A percentile compares a stretch with the other conserved stretches of the same genome.
Evolutionary conservation across 2,113 vertebrate genomes (phyloP).

Genomic region (Zosterops lateralis): DNA sequence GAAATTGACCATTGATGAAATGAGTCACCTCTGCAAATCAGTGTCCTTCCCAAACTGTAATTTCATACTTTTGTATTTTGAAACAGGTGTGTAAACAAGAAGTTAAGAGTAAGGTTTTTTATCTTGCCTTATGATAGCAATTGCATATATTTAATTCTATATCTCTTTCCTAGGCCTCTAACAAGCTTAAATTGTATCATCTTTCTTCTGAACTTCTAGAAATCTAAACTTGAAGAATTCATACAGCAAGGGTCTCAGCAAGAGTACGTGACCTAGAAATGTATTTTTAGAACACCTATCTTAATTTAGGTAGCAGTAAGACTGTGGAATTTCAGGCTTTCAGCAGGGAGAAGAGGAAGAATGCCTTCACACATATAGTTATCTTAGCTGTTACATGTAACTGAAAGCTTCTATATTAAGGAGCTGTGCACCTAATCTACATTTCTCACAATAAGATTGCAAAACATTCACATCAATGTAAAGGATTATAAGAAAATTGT

Average conservation of each 20-base stretch:
- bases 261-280: background rate
- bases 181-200: background rate
- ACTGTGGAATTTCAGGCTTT: background rate
- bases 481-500: background rate
- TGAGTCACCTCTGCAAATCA: background rate
- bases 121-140: background rate
- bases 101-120: background rate
- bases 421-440: background rate
- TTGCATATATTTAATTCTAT: background rate
- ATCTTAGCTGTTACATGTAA: background rate
- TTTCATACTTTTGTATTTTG: background rate
- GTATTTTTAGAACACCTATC: background rate
- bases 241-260: background rate
- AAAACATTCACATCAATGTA: background rate
- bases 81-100: background rate
- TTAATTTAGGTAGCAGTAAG: background rate
- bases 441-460: background rate
- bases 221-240: background rate
- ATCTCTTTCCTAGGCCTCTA: background rate
- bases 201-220: background rate
- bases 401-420: background rate
- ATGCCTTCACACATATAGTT: fast-evolving
- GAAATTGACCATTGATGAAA: background rate
- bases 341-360: background rate
- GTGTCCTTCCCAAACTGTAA: background rate